A percentile compares a stretch with the other conserved stretches of the same genome.
phyloP scores from a whole-genome alignment of 1,140 invertebrate genomes.

The Lamellibrachia luymesi region DNA sequence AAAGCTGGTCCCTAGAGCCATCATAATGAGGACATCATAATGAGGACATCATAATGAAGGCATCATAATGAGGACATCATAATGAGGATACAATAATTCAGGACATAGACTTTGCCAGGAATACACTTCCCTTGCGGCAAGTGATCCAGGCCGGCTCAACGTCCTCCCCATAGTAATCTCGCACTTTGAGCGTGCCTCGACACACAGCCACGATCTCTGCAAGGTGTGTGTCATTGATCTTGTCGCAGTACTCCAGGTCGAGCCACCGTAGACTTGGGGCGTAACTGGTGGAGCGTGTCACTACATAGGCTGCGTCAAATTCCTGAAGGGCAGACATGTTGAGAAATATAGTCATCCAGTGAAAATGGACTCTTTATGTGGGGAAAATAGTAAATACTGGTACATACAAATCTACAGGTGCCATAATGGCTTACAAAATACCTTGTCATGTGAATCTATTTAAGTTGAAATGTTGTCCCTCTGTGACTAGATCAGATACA shows the following conservation, averaged over 20 bases:
- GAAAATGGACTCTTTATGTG: no score
- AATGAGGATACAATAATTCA: not conserved
- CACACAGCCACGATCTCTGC: slow-evolving; percentile 16
- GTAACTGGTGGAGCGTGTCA: slow-evolving; percentile 8
- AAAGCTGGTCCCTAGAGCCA: not conserved
- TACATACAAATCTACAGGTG: no score
- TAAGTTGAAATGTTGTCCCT: no score
- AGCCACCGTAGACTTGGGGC: slow-evolving; percentile 13
- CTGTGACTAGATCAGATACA: no score
- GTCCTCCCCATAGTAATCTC: slow-evolving; percentile 15
- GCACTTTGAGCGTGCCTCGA: slow-evolving; percentile 1
- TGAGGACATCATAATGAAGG: not conserved
- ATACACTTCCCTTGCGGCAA: not conserved
- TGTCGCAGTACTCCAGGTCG: slow-evolving; percentile 16
- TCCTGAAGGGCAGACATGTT: not conserved
- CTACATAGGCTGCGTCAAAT: slow-evolving; percentile 5
- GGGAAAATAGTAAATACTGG: no score
- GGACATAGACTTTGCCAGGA: not conserved
- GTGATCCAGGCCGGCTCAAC: slow-evolving; percentile 10
- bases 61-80: not conserved
- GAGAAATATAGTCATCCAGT: no score
- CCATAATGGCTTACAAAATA: no score
- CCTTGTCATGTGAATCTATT: no score
- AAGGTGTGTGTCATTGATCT: slow-evolving; percentile 14
- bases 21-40: not conserved